These are phyloP conservation scores for Calephelis virginiensis DNA, from an alignment of 1,140 invertebrate species.

Conservation along the genomic window DNA sequence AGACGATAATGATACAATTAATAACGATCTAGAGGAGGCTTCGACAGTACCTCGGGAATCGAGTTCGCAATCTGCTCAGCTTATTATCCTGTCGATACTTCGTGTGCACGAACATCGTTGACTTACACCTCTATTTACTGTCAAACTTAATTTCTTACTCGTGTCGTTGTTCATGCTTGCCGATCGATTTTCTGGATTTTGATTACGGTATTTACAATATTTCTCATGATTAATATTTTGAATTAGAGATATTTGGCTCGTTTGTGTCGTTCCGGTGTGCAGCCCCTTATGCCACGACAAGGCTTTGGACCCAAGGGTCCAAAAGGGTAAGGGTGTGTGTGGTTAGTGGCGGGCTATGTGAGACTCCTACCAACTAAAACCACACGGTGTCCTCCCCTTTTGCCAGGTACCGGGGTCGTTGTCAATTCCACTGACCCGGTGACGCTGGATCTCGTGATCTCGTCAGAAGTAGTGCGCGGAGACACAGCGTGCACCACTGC, in stretches of 20 bases:
- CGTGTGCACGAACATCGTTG: constrained; percentile 72
- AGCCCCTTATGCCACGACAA: too few relatives aligned
- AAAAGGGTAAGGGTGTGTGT: too few relatives aligned
- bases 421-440: too few relatives aligned
- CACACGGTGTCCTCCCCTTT: too few relatives aligned
- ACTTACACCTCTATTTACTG: constrained; percentile 73
- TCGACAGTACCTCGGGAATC: constrained; percentile 50
- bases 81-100: constrained; percentile 75
- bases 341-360: too few relatives aligned
- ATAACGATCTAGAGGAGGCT: constrained; percentile 51
- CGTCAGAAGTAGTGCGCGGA: too few relatives aligned
- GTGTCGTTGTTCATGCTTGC: constrained; percentile 60
- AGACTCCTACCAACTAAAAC: too few relatives aligned
- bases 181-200: constrained; percentile 30
- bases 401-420: too few relatives aligned
- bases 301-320: too few relatives aligned
- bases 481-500: too few relatives aligned
- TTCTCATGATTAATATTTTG: constrained; percentile 28
- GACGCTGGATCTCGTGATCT: too few relatives aligned
- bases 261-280: too few relatives aligned
- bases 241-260: not conserved
- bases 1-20: constrained; percentile 48
- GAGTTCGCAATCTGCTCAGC: constrained; percentile 38
- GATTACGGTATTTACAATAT: constrained; percentile 37
- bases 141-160: constrained; percentile 71